Conservation (phyloP, 2,888 invertebrate genomes). For the Hirudinaria manillensis region DNA sequence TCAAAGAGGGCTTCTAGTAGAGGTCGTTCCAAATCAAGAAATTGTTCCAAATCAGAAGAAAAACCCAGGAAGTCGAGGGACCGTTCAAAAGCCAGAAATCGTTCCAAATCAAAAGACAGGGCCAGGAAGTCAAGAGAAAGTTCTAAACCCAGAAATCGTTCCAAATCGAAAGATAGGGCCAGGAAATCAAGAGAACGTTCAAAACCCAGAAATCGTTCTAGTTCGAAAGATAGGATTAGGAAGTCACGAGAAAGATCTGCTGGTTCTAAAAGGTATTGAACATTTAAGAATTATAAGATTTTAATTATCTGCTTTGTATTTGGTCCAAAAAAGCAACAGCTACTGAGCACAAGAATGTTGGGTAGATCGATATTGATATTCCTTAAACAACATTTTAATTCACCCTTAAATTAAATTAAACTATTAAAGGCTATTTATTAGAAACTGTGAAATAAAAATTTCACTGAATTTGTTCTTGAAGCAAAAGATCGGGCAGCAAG, state of each 20-base stretch:
- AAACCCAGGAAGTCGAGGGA: neutral
- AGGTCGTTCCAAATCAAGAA: neutral
- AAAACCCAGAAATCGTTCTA: conserved; percentile 3
- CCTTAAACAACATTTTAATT: too few species aligned
- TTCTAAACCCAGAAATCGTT: neutral
- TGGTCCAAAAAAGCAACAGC: too few species aligned
- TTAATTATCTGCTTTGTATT: neutral
- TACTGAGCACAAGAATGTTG: too few species aligned
- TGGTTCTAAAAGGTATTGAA: neutral
- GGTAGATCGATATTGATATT: too few species aligned
- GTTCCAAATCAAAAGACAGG: neutral
- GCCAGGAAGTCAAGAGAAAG: neutral
- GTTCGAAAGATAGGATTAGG: neutral
- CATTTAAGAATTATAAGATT: neutral
- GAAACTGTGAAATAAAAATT: neutral
- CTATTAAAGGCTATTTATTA: too few species aligned
- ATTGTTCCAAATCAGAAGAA: neutral
- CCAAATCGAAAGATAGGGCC: neutral
- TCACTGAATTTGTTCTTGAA: neutral
- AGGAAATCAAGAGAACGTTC: neutral
- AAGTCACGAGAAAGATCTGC: neutral
- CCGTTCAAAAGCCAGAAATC: neutral
- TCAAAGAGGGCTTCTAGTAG: neutral
- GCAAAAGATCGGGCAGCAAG: neutral
- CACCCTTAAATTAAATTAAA: too few species aligned